A percentile compares a stretch with the other conserved stretches of the same genome.
These are phyloP conservation scores for Mesopsocus fuscifrons DNA, from an alignment of 2,888 invertebrate genomes.

Conservation along the genomic window DNA sequence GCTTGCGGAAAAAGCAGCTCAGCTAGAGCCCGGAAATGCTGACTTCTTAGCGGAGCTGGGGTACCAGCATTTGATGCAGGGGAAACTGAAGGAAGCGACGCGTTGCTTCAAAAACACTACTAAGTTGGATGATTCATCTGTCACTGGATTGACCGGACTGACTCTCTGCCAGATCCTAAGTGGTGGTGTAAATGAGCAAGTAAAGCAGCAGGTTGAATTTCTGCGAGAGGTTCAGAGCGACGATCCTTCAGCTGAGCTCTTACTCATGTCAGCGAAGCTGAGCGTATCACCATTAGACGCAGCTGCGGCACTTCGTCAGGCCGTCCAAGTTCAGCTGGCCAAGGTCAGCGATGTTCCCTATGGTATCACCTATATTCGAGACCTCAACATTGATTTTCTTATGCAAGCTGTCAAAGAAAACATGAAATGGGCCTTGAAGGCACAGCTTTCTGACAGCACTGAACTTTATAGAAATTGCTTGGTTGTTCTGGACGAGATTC, in stretches of 20 bases:
- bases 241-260: conserved; percentile 42
- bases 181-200: conserved; percentile 45
- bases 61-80: conserved; percentile 52
- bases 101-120: conserved; percentile 63
- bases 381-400: conserved; percentile 72
- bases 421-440: conserved; percentile 35
- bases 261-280: conserved; percentile 48
- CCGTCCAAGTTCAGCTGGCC: conserved; percentile 34
- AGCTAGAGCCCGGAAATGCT: conserved; percentile 44
- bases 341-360: conserved; percentile 30
- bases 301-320: conserved; percentile 27
- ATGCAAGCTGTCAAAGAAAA: conserved; percentile 59
- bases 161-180: conserved; percentile 66
- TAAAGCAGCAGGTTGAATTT: conserved; percentile 64
- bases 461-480: background rate
- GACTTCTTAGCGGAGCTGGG: conserved; percentile 67
- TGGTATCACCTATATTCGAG: conserved; percentile 51
- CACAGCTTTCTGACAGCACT: background rate
- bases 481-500: conserved; percentile 14
- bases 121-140: conserved; percentile 66
- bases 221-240: conserved; percentile 60
- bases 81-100: conserved; percentile 57
- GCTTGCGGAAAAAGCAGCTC: conserved; percentile 60
- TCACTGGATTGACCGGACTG: conserved; percentile 59
- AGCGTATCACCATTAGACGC: conserved; percentile 15